phyloP scores from a whole-genome alignment of 2,113 vertebrate species.

The Tauraco erythrolophus region DNA sequence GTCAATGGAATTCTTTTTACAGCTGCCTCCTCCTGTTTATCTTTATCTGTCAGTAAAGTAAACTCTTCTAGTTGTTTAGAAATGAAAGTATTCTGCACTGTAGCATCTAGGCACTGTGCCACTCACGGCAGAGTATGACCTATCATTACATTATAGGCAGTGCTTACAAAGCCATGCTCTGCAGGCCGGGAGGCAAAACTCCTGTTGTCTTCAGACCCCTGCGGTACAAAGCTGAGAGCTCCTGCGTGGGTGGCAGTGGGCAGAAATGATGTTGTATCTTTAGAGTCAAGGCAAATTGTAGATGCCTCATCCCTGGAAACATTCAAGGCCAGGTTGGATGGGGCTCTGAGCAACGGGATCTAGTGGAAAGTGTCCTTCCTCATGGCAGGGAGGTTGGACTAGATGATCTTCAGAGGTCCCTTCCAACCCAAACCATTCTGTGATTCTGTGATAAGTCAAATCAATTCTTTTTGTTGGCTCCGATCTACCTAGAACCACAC shows the following conservation, averaged over 20 bases:
- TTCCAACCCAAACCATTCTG: background rate
- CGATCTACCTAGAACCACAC: background rate
- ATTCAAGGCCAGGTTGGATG: accelerated
- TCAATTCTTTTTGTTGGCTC: background rate
- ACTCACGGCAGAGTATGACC: background rate
- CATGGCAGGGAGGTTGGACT: accelerated
- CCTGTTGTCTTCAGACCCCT: background rate
- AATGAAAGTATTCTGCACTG: slow-evolving; percentile 3
- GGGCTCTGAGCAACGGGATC: background rate
- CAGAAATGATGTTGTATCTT: background rate
- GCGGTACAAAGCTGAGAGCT: accelerated
- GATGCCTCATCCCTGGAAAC: background rate
- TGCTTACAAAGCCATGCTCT: background rate
- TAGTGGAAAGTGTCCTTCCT: background rate
- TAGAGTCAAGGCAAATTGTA: background rate
- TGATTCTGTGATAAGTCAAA: background rate
- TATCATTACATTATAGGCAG: background rate
- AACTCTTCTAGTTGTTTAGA: slow-evolving; percentile 62
- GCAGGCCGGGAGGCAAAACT: background rate
- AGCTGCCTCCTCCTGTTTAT: slow-evolving; percentile 77
- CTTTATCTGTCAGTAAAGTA: slow-evolving; percentile 68
- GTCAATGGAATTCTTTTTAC: slow-evolving; percentile 66
- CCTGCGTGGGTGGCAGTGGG: background rate
- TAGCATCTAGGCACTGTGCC: background rate
- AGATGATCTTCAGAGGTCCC: no score